Conservation (phyloP, 2,888 invertebrate genomes). For the Lepas anatifera region DNA sequence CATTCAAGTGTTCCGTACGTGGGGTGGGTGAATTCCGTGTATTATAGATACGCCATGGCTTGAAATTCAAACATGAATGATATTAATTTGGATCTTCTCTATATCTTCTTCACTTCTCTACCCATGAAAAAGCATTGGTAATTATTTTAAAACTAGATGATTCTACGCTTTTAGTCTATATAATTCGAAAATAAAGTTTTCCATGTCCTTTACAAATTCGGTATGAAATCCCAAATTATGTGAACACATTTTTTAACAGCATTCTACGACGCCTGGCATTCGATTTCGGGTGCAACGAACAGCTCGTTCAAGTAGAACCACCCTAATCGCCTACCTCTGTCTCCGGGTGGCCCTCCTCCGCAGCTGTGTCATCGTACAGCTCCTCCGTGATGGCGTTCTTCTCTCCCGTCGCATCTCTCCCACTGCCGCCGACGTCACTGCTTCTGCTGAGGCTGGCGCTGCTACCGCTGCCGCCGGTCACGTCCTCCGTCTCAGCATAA, state of each 20-base stretch:
- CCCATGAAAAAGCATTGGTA: too few relatives aligned
- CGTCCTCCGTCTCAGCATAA: neutral
- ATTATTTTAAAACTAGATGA: too few relatives aligned
- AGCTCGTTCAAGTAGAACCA: neutral
- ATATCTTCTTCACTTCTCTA: too few relatives aligned
- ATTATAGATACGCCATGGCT: too few relatives aligned
- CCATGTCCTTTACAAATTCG: too few relatives aligned
- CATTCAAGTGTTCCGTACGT: too few relatives aligned
- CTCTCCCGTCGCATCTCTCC: neutral
- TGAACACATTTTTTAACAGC: neutral
- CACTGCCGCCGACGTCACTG: neutral
- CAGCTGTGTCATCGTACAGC: neutral
- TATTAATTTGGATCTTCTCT: too few relatives aligned
- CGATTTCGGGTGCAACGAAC: neutral
- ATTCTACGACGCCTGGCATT: neutral
- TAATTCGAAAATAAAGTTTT: too few relatives aligned
- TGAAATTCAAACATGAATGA: too few relatives aligned
- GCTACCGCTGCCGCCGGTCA: neutral
- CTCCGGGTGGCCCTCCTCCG: neutral
- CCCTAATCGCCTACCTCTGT: neutral
- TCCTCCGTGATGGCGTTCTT: neutral
- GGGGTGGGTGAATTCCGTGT: too few relatives aligned
- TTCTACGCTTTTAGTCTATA: too few relatives aligned
- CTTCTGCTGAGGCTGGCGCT: neutral
- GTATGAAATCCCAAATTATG: too few relatives aligned